Conservation (phyloP, 1,140 invertebrate genomes). For the Nephotettix cincticeps region DNA sequence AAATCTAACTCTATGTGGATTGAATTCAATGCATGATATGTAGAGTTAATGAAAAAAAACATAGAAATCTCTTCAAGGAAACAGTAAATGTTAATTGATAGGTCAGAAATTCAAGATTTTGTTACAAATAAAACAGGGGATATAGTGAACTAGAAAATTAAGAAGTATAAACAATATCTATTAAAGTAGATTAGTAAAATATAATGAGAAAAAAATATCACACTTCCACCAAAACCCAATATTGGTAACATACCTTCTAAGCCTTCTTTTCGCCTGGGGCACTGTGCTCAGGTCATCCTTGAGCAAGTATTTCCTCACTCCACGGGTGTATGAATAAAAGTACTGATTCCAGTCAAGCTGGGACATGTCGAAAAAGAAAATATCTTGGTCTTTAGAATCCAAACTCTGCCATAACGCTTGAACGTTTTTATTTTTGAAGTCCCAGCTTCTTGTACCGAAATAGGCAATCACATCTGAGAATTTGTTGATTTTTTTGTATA, state of each 20-base stretch:
- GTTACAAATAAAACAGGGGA: not conserved
- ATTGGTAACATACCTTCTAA: slow-evolving; percentile 49
- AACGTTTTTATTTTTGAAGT: slow-evolving; percentile 67
- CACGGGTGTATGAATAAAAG: slow-evolving; percentile 56
- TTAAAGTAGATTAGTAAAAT: not conserved
- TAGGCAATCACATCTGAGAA: slow-evolving; percentile 67
- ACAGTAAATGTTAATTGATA: not conserved
- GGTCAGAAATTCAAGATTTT: not conserved
- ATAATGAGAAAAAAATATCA: slow-evolving; percentile 57
- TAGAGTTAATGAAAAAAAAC: too few relatives aligned
- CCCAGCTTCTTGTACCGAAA: slow-evolving; percentile 69
- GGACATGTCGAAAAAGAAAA: slow-evolving; percentile 69
- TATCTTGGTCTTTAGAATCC: slow-evolving; percentile 57
- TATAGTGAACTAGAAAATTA: not conserved
- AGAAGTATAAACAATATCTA: not conserved
- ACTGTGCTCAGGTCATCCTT: slow-evolving; percentile 60
- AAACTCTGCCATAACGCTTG: slow-evolving; percentile 60
- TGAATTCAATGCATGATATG: too few relatives aligned
- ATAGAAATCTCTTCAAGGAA: too few relatives aligned
- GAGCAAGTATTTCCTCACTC: slow-evolving; percentile 58
- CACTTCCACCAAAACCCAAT: slow-evolving; percentile 42
- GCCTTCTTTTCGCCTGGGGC: slow-evolving; percentile 51
- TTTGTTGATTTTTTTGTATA: slow-evolving; percentile 72
- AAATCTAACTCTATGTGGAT: too few relatives aligned
- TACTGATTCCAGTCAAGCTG: slow-evolving; percentile 60